A percentile compares a stretch with the other conserved stretches of the same genome.
phyloP scores from a whole-genome alignment of 2,113 vertebrate species.

The Collichthys lucidus region DNA sequence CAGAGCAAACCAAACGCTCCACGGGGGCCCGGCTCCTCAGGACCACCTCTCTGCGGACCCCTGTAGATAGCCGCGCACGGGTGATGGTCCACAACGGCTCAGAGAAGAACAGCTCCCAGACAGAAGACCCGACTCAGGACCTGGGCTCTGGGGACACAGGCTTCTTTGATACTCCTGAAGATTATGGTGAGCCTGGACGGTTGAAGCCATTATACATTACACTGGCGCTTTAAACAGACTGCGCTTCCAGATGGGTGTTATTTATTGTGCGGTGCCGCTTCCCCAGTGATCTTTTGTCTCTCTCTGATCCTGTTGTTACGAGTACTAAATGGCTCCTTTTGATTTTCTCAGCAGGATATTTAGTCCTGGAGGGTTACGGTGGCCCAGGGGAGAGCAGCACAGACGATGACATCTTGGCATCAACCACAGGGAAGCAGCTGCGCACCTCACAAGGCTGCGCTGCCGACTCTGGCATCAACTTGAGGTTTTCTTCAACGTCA shows the following conservation, averaged over 20 bases:
- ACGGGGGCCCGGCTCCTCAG: slow-evolving; percentile 81
- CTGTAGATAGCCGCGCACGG: slow-evolving; percentile 71
- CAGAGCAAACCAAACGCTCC: slow-evolving; percentile 72
- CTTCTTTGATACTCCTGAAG: slow-evolving; percentile 93
- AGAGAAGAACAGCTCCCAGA: slow-evolving; percentile 60
- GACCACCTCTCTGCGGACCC: slow-evolving; percentile 84
- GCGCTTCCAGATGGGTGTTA: background rate
- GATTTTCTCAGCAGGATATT: slow-evolving; percentile 85
- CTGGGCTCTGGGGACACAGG: slow-evolving; percentile 84
- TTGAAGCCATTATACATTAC: background rate
- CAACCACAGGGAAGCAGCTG: slow-evolving; percentile 80
- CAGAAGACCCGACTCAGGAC: slow-evolving; percentile 75
- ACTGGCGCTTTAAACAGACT: background rate
- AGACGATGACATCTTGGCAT: slow-evolving; percentile 87
- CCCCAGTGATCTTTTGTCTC: background rate
- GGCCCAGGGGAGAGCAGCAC: slow-evolving; percentile 92
- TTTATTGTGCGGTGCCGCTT: background rate
- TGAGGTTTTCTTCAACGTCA: slow-evolving; percentile 80
- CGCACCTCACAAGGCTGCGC: slow-evolving; percentile 78
- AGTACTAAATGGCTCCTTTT: slow-evolving; percentile 22
- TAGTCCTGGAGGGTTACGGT: slow-evolving; percentile 91
- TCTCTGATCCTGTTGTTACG: background rate
- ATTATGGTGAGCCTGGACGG: slow-evolving; percentile 76
- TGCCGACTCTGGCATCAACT: slow-evolving; percentile 81
- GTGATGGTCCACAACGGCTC: slow-evolving; percentile 75